Evolutionary conservation across 2,888 invertebrate genomes (phyloP).

Genomic region (Aquatica leii): DNA sequence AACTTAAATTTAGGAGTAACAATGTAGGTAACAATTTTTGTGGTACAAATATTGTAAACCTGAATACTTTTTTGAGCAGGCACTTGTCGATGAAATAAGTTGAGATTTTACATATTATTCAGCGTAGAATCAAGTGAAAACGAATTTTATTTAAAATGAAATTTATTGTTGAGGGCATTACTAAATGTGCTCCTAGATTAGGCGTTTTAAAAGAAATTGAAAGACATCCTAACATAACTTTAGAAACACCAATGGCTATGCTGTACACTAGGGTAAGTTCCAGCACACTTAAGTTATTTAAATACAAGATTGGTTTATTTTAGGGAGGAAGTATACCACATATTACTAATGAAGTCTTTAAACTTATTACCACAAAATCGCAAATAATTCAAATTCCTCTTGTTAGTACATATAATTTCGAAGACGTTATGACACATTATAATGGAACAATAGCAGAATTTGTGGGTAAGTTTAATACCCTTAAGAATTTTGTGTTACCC

Average conservation of each 20-base stretch:
- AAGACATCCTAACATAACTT: conserved; percentile 63
- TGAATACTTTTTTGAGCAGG: no score
- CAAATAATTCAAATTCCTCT: conserved; percentile 78
- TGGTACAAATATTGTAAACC: no score
- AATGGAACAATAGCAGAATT: conserved; percentile 74
- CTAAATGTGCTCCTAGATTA: conserved; percentile 70
- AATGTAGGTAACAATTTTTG: no score
- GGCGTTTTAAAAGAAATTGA: conserved; percentile 69
- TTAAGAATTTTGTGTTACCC: background rate
- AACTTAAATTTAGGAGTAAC: no score
- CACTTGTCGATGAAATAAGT: no score
- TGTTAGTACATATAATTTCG: conserved; percentile 70
- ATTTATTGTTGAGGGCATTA: conserved; percentile 69
- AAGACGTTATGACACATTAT: conserved; percentile 70
- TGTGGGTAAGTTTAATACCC: conserved; percentile 61
- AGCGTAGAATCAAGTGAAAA: no score
- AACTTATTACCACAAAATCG: conserved; percentile 68
- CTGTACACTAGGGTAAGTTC: conserved; percentile 74
- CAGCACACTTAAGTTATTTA: background rate
- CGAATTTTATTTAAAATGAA: conserved; percentile 68
- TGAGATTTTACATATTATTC: no score
- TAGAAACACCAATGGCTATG: conserved; percentile 80
- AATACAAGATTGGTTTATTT: conserved; percentile 37
- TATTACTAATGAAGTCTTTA: conserved; percentile 78
- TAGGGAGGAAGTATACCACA: conserved; percentile 86